Percentiles rank a stretch among this genome's conserved stretches.
phyloP scores from a whole-genome alignment of 2,797 vertebrate genomes.

The Lepus townsendii region DNA sequence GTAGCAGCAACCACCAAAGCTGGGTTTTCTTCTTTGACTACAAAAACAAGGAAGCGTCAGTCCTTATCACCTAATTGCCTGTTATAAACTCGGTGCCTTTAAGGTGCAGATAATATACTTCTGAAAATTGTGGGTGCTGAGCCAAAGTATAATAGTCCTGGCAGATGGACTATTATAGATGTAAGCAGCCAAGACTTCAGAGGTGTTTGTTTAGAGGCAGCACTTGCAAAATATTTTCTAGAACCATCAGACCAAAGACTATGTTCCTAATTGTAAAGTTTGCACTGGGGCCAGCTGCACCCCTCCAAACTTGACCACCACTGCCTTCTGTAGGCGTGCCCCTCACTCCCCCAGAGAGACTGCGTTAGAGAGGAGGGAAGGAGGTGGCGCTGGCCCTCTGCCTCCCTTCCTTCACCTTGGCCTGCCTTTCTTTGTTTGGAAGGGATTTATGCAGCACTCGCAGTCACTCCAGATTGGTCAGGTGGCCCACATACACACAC shows the following conservation, averaged over 20 bases:
- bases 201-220: conserved; percentile 32
- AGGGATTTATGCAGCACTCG: background rate
- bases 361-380: background rate
- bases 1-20: background rate
- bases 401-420: background rate
- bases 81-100: conserved; percentile 53
- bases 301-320: background rate
- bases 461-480: background rate
- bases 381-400: background rate
- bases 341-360: background rate
- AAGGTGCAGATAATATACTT: conserved; percentile 1
- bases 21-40: background rate
- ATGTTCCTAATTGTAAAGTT: background rate
- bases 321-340: background rate
- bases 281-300: rapidly evolving
- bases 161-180: background rate
- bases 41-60: conserved; percentile 26
- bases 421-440: background rate
- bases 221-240: conserved; percentile 22
- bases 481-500: background rate
- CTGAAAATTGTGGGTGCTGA: background rate
- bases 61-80: conserved; percentile 16
- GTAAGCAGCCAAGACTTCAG: conserved; percentile 59
- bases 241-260: conserved; percentile 19
- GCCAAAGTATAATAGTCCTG: conserved; percentile 51